Conservation (phyloP, 2,113 vertebrate species). For the Zootoca vivipara region DNA sequence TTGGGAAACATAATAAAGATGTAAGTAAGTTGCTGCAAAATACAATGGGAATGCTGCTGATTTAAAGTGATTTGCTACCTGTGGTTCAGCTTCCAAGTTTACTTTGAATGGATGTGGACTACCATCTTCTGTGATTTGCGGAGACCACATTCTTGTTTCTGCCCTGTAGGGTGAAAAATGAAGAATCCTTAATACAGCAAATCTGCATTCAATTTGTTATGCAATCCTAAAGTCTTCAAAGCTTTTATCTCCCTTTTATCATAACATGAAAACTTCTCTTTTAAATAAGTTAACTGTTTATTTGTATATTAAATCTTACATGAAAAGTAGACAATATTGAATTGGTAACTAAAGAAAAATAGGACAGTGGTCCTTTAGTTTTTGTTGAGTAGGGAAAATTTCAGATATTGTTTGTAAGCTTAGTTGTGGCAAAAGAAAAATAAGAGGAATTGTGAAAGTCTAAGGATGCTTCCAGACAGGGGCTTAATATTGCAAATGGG, state of each 20-base stretch:
- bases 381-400: neutral
- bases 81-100: constrained; percentile 90
- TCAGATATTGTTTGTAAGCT: neutral
- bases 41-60: neutral
- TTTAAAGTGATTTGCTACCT: constrained; percentile 78
- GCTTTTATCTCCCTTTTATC: constrained; percentile 8
- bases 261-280: neutral
- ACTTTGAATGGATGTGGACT: constrained; percentile 89
- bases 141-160: constrained; percentile 91
- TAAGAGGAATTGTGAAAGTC: neutral
- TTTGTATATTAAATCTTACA: neutral
- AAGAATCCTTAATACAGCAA: neutral
- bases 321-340: neutral
- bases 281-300: neutral
- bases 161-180: constrained; percentile 72
- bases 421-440: neutral
- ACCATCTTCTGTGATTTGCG: constrained; percentile 84
- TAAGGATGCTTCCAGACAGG: too few species aligned
- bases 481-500: too few species aligned
- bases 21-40: constrained; percentile 4
- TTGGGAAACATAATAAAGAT: constrained; percentile 20
- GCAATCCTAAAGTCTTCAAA: neutral
- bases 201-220: neutral
- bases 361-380: neutral
- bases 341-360: neutral